Percentiles rank a stretch among this genome's conserved stretches.
Conservation (phyloP, 2,797 vertebrate genomes). For the Rhinogobio ventralis region DNA sequence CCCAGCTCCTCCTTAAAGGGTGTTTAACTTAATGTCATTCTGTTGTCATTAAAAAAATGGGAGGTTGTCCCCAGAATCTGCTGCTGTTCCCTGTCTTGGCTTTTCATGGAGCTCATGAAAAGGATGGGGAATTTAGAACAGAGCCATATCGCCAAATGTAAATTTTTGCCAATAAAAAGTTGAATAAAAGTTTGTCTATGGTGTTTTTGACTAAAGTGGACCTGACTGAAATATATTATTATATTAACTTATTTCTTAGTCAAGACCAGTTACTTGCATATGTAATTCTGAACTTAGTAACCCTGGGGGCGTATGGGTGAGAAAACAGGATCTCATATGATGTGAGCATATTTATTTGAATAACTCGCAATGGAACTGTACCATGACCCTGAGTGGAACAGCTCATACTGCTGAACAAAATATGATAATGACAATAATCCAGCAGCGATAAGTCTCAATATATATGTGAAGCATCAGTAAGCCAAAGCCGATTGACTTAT, state of each 20-base stretch:
- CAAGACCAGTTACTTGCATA: not conserved
- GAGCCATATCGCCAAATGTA: too few relatives aligned
- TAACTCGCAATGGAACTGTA: not conserved
- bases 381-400: not conserved
- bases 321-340: not conserved
- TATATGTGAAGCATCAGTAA: not conserved
- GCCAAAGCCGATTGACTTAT: not conserved
- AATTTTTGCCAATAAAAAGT: too few relatives aligned
- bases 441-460: not conserved
- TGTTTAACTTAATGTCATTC: too few relatives aligned
- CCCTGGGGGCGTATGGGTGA: not conserved
- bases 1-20: too few relatives aligned
- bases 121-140: too few relatives aligned
- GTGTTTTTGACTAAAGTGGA: too few relatives aligned
- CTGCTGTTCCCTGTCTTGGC: too few relatives aligned
- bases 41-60: too few relatives aligned
- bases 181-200: too few relatives aligned
- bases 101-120: too few relatives aligned
- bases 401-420: not conserved
- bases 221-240: not conserved
- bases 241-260: not conserved
- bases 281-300: constrained; percentile 24
- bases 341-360: not conserved
- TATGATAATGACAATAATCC: not conserved
- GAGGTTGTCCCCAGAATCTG: too few relatives aligned